Conservation (phyloP, 2,113 vertebrate genomes). For the Steatornis caripensis region DNA sequence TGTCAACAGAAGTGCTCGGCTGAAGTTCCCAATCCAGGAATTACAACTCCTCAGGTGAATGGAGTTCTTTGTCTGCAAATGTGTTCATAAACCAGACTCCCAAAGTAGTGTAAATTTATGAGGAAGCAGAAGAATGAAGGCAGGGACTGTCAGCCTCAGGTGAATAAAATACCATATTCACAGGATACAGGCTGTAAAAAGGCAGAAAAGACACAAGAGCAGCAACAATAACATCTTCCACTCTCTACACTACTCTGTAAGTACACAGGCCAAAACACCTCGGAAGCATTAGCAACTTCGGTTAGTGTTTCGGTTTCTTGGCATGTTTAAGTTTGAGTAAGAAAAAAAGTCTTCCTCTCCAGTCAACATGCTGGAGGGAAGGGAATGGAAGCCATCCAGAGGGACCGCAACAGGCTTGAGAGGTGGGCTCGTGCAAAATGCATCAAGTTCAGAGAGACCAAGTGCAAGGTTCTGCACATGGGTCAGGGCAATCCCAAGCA, state of each 20-base stretch:
- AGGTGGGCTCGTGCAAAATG: no score
- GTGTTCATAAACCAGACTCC: not conserved
- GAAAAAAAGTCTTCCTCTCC: no score
- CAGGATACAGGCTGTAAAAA: not conserved
- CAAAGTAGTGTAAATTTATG: not conserved
- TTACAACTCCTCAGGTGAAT: not conserved
- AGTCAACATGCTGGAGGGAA: no score
- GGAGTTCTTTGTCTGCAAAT: not conserved
- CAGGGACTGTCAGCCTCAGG: not conserved
- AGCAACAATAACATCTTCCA: not conserved
- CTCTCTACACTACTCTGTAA: not conserved
- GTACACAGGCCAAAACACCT: not conserved
- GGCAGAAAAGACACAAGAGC: not conserved
- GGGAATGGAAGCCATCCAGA: no score
- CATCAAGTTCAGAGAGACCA: no score
- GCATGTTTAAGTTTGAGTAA: not conserved
- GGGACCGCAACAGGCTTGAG: no score
- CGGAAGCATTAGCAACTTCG: not conserved
- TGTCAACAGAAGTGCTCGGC: not conserved
- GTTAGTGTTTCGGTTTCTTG: not conserved
- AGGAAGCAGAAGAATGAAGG: not conserved
- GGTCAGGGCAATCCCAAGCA: no score
- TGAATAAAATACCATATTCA: not conserved
- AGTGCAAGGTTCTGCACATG: no score
- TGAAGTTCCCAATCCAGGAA: not conserved